These are phyloP conservation scores for Limnephilus auricula DNA, from an alignment of 2,888 invertebrate species.

Conservation along the genomic window DNA sequence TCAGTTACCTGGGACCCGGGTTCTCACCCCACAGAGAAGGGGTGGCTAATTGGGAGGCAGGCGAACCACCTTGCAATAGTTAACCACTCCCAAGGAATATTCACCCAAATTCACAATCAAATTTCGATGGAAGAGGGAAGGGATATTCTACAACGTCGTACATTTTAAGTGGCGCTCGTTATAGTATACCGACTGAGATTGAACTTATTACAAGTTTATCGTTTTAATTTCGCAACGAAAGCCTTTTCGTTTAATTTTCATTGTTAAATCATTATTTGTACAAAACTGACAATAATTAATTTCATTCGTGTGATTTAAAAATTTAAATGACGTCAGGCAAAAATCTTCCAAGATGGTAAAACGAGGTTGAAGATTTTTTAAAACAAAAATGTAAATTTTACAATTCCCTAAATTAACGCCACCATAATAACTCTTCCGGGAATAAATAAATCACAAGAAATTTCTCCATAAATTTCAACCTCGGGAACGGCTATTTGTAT, in stretches of 20 bases:
- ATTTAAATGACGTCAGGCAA: not conserved
- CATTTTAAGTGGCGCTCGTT: not conserved
- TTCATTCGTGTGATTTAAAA: not conserved
- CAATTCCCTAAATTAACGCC: slow-evolving; percentile 4
- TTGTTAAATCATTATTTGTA: not conserved
- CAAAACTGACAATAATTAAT: not conserved
- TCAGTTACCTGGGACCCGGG: not conserved
- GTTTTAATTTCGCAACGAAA: not conserved
- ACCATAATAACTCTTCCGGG: slow-evolving; percentile 26
- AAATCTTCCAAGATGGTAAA: not conserved
- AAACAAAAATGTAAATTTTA: not conserved
- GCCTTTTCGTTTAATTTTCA: not conserved
- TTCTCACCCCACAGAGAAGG: not conserved
- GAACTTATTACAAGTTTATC: not conserved
- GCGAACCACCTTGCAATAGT: not conserved
- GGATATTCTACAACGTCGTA: not conserved
- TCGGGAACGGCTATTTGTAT: slow-evolving; percentile 28
- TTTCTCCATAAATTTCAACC: slow-evolving; percentile 35
- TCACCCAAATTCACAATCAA: slow-evolving; percentile 31
- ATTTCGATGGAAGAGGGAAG: not conserved
- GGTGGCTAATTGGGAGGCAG: not conserved
- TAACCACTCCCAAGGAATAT: slow-evolving; percentile 29
- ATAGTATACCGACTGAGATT: not conserved
- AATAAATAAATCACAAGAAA: slow-evolving; percentile 35
- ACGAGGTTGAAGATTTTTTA: not conserved